Evolutionary conservation across 1,140 invertebrate genomes (phyloP), one percentile per base, ranked within the genome.

Genomic region (Caerostris darwini): DNA sequence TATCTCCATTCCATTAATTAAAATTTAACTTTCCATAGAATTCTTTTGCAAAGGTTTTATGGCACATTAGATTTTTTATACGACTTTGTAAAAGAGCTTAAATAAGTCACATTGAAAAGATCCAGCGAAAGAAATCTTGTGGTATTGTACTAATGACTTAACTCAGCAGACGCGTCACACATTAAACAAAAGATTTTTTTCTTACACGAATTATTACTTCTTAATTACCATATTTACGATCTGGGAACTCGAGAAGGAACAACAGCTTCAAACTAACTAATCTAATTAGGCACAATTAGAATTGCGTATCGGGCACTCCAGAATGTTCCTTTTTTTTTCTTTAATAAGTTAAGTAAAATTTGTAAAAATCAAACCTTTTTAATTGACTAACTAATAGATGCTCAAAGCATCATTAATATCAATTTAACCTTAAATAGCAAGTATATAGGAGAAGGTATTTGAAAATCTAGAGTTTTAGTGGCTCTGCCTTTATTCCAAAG

Each of bases 401-500:
- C 3, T 77, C 34, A 12, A 53, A 53, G 12, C 3, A 3, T 77
- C 10, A 8, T 50, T 34, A 77, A 5, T 77, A 8, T 50, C 71
- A 77, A 5, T 77, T 50, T 53, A 77, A 77, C 71, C 19, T 77
- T 50, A 77, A 77, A 77, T 12, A 53, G 8, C 71, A 12, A 50
- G 6, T 77, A 77, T 77, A 50, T 77, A 77, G 71, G 71, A 50
- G 71, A 77, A 77, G 34, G 71, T 77, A 77, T 53, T 77, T 50
- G 19, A 4, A 77, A 53, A 77, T 53, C 10, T 12, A 10, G 34
- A 50, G 10, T 12, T 77, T 53, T 19, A 85, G 17, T 57, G 82
- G 17, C 12, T 57, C 7, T 57, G 57, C 19, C 82, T 7, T 57
- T 85, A 58, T 57, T 57, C 8, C 10, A n/a, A 57, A 14, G 54